A percentile compares a stretch with the other conserved stretches of the same genome.
These are phyloP conservation scores for Acrossocheilus fasciatus DNA, from an alignment of 2,797 vertebrate genomes.

Conservation along the genomic window DNA sequence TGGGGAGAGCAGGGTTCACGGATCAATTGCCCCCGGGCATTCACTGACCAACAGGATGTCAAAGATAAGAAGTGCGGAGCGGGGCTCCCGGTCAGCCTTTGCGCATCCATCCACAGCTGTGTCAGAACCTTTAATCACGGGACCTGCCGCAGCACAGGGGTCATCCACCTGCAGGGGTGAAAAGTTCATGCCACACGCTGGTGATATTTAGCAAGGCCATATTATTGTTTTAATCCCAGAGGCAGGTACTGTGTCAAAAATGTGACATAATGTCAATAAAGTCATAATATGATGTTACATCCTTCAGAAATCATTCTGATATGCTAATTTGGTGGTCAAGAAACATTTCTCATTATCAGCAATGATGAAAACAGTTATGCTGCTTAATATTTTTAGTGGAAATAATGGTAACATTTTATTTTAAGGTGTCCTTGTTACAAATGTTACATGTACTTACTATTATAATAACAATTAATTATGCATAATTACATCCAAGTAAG, in stretches of 20 bases:
- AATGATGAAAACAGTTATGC: no score
- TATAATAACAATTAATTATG: no score
- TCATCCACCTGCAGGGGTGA: slow-evolving; percentile 64
- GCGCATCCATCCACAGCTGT: slow-evolving; percentile 71
- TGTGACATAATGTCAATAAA: background rate
- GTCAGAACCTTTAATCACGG: slow-evolving; percentile 76
- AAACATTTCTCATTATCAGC: no score
- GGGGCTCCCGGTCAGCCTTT: slow-evolving; percentile 67
- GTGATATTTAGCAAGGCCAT: slow-evolving; percentile 17
- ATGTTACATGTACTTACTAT: no score
- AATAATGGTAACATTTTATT: no score
- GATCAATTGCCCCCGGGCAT: slow-evolving; percentile 72
- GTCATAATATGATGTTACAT: background rate
- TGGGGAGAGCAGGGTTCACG: slow-evolving; percentile 57
- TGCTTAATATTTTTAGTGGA: no score
- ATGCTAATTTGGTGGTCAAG: no score
- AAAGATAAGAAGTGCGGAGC: slow-evolving; percentile 68
- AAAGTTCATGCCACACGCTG: slow-evolving; percentile 69
- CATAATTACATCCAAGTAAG: no score
- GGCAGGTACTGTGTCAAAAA: background rate
- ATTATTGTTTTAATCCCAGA: background rate
- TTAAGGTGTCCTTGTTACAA: no score
- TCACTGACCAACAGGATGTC: slow-evolving; percentile 71
- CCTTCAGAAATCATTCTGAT: no score
- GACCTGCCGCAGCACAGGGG: slow-evolving; percentile 73